These are phyloP conservation scores for Rhizomys pruinosus DNA, from an alignment of 2,113 vertebrate species.

Conservation along the genomic window DNA sequence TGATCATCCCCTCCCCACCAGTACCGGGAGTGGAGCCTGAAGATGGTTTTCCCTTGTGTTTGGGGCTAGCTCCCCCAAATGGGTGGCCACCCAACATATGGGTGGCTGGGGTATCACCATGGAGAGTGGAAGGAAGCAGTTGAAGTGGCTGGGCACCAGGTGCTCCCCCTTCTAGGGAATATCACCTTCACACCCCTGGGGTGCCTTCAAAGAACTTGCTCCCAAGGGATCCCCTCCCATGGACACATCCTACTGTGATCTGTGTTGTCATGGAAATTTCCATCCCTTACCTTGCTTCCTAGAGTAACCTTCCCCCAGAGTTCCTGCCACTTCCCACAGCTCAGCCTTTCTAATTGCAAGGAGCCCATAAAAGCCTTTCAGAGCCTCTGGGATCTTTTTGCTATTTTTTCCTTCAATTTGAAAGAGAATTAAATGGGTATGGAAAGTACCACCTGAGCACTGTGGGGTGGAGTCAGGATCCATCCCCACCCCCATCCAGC, in stretches of 20 bases:
- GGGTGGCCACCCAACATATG: too few relatives aligned
- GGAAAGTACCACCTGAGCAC: background rate
- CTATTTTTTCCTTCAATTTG: conserved; percentile 37
- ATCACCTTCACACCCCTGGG: rapidly evolving
- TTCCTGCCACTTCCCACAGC: background rate
- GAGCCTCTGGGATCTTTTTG: conserved; percentile 37
- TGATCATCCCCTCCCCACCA: background rate
- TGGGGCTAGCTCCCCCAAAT: background rate
- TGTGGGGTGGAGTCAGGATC: background rate
- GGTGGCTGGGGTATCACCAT: background rate
- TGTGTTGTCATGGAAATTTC: conserved; percentile 47
- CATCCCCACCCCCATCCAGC: background rate
- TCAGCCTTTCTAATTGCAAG: conserved; percentile 32
- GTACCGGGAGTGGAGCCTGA: background rate
- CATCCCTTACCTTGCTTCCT: background rate
- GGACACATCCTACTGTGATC: rapidly evolving
- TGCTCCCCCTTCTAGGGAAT: background rate
- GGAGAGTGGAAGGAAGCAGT: background rate
- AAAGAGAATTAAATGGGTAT: conserved; percentile 30
- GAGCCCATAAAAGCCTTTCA: conserved; percentile 42
- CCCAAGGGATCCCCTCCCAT: background rate
- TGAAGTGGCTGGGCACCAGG: rapidly evolving
- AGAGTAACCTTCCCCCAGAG: background rate
- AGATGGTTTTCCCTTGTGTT: rapidly evolving
- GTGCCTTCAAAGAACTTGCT: background rate